Percentiles rank a stretch among this genome's conserved stretches.
These are phyloP conservation scores for Idris sp. DNA, from an alignment of 1,140 invertebrate species.

Conservation along the genomic window DNA sequence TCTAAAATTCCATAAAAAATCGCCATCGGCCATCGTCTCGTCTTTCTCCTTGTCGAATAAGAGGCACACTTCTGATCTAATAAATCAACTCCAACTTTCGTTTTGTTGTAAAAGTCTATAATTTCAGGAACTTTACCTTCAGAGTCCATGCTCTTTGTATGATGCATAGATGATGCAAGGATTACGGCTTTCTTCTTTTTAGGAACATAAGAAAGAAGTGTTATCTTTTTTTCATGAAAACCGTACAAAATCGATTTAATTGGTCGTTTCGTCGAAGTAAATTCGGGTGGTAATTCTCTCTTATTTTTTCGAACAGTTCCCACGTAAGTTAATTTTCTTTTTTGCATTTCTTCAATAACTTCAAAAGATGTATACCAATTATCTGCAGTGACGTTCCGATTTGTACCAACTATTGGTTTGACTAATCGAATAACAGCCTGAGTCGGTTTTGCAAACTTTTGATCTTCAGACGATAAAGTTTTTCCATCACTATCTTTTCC, in stretches of 20 bases:
- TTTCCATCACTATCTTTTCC: conserved; percentile 25
- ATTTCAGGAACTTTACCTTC: conserved; percentile 6
- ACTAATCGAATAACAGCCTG: conserved; percentile 15
- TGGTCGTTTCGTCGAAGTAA: conserved; percentile 9
- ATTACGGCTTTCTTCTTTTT: conserved; percentile 32
- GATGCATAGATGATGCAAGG: conserved; percentile 24
- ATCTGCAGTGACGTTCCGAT: conserved; percentile 26
- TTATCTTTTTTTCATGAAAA: neutral
- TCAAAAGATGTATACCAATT: conserved; percentile 35
- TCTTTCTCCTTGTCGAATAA: conserved; percentile 8
- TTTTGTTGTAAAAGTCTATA: conserved; percentile 19
- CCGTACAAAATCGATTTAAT: conserved; percentile 1
- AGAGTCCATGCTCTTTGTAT: neutral
- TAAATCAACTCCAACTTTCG: conserved; percentile 19
- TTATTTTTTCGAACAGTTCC: conserved; percentile 16
- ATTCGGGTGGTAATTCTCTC: conserved; percentile 9
- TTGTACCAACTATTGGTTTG: conserved; percentile 24
- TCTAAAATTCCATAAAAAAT: conserved; percentile 23
- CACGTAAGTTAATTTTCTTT: conserved; percentile 9
- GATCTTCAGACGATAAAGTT: conserved; percentile 2
- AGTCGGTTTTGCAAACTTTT: conserved; percentile 20
- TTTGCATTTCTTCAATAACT: conserved; percentile 9
- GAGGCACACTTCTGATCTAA: conserved; percentile 32
- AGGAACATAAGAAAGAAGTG: conserved; percentile 18
- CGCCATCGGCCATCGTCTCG: conserved; percentile 11